Evolutionary conservation across 2,888 invertebrate genomes (phyloP), one percentile per base, ranked within the genome.

Genomic region (Norana najaformis): DNA sequence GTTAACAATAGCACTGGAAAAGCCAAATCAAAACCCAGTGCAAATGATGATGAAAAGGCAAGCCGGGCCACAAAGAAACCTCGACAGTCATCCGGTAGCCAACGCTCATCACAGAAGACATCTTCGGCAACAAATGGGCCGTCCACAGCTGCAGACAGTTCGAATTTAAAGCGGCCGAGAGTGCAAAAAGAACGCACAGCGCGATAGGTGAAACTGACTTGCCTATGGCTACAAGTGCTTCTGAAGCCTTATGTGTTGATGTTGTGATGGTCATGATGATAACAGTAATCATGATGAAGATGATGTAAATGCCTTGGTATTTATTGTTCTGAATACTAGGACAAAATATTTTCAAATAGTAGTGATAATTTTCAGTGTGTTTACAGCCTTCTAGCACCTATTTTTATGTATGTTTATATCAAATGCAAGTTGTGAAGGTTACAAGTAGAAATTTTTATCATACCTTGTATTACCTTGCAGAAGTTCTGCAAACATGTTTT

Each of bases 61-160:
- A 85, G 8, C 18, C 85, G 85, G 23, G 14, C 36, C 36, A 30
- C 85, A 85, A 85, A 23, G 37, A 16, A 36, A 85, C 85, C 85
- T 35, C 85, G 85, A 85, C 85, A 37, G 69, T 69, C 69, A 11
- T n/a, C 69, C 11, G 23, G 37, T 16, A 85, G 36, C 36, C 35
- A 85, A 20, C 85, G 85, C 35, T 18, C 85, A 35, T 85, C 85
- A 16, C 37, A 35, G 36, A 85, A 18, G 85, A 35, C 36, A 13
- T n/a, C 85, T 85, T 85, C 85, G 85, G 30, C 85, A 85, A 37
- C 85, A 36, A 85, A 85, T n/a, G 37, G 36, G 23, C 37, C 85
- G 34, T 35, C 85, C 14, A 13, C 36, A 5, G 5, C 37, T 85
- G 20, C 85, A 6, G 36, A 23, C 20, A 85, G 37, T 37, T 85